Evolutionary conservation across 2,888 invertebrate species (phyloP), one percentile per base, ranked within the genome.

Genomic region (Athalia rosae): DNA sequence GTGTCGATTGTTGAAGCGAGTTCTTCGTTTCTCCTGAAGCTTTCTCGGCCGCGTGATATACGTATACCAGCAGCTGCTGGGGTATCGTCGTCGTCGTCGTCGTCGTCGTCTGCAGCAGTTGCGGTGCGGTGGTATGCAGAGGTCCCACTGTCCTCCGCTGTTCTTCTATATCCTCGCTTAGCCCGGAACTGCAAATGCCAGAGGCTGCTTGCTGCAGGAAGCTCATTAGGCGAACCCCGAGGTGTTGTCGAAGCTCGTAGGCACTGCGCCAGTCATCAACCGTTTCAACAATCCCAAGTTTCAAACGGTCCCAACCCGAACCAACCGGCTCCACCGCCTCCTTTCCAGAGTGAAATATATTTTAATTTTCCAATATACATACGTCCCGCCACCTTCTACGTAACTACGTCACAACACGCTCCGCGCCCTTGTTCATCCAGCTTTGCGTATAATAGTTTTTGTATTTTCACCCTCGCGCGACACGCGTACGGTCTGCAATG

Each of bases 151-250:
- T 74, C 74, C 62, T 74, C 61, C 28, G 48, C 74, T 62, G 62
- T 62, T 61, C 62, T 47, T 74, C 48, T n/a, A 48, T 74, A 62
- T 74, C 61, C 61, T 74, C 28, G 61, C 48, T 9, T 28, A 61
- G 47, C 11, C 67, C 41, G 71, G 71, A 73, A 76, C 45, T 47
- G 66, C 53, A 62, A 59, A 61, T 74, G 69, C 64, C 76, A n/a
- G 66, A 69, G 80, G 71, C 76, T 79, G 77, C 73, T 79, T 80
- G 78, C 77, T 81, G 80, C 89, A 89, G 89, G 89, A 89, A 89
- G 89, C 89, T 89, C 89, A 88, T 89, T 89, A 89, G 88, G 87
- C 88, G 87, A 84, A 79, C 88, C 89, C 86, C 82, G 82, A 85
- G 89, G 87, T 84, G 84, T 85, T 86, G 84, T 84, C 81, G 81